These are phyloP conservation scores for Cheilosia soror DNA, from an alignment of 2,888 invertebrate species.

Conservation along the genomic window DNA sequence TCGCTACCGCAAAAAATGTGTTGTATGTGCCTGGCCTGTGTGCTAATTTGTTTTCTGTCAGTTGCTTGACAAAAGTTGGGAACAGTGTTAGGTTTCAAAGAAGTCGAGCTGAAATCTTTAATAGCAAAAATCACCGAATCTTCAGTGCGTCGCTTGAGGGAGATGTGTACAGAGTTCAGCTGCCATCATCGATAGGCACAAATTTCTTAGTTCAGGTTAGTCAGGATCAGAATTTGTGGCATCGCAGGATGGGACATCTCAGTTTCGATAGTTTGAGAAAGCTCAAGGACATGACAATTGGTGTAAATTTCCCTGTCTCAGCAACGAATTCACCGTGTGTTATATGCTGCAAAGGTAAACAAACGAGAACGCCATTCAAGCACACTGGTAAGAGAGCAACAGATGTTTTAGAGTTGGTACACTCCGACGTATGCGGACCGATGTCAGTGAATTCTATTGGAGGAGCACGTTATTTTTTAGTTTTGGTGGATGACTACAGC, in stretches of 20 bases:
- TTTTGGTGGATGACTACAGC: constrained; percentile 79
- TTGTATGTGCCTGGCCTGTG: constrained; percentile 13
- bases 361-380: constrained; percentile 13
- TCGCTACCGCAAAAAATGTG: constrained; percentile 7
- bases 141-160: constrained; percentile 1
- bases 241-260: constrained; percentile 37
- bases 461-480: constrained; percentile 79
- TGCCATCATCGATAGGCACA: constrained; percentile 24
- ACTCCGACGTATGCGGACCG: constrained; percentile 18
- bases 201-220: constrained; percentile 22
- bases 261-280: constrained; percentile 22
- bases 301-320: background rate
- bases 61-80: constrained; percentile 17
- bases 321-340: background rate
- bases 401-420: constrained; percentile 9
- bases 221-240: constrained; percentile 31
- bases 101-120: constrained; percentile 30
- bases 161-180: constrained; percentile 21
- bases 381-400: constrained; percentile 8
- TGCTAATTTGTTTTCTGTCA: constrained; percentile 16
- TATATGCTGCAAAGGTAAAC: constrained; percentile 15
- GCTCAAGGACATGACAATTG: constrained; percentile 4
- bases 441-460: constrained; percentile 58
- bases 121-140: constrained; percentile 1
- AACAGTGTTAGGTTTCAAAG: constrained; percentile 10